Evolutionary conservation across 53 echinoderm and acorn worm species (phyloP).

Genomic region (Apostichopus leukothele): DNA sequence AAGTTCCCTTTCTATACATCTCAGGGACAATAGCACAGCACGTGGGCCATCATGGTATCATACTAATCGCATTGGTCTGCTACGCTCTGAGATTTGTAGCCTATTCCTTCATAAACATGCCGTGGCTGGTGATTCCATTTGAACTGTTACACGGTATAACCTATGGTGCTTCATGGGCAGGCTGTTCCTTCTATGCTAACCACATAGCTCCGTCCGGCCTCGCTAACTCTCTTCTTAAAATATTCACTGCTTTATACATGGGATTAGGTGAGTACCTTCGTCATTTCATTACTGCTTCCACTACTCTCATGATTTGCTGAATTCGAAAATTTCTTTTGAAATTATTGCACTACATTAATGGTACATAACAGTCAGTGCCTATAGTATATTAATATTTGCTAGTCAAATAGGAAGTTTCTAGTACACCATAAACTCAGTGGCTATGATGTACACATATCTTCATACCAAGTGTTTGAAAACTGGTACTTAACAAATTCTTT

Average conservation of each 20-base stretch:
- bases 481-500: too few species aligned
- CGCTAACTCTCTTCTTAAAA: conserved; percentile 74
- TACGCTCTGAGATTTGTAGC: conserved; percentile 85
- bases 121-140: conserved; percentile 88
- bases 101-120: conserved; percentile 75
- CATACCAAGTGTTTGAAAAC: too few species aligned
- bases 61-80: conserved; percentile 64
- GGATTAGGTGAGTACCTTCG: conserved; percentile 77
- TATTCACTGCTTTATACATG: conserved; percentile 77
- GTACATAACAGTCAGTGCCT: too few species aligned
- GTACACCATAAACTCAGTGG: too few species aligned
- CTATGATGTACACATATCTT: too few species aligned
- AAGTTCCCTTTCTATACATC: conserved; percentile 60
- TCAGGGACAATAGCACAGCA: conserved; percentile 51
- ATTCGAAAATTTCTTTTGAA: too few species aligned
- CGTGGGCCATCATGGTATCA: conserved; percentile 54
- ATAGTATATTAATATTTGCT: too few species aligned
- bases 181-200: conserved; percentile 79
- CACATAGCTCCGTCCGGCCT: conserved; percentile 93
- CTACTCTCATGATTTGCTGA: too few species aligned
- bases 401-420: too few species aligned
- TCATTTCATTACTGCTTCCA: too few species aligned
- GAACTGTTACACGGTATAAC: conserved; percentile 96
- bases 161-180: conserved; percentile 90
- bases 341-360: too few species aligned